Percentiles rank a stretch among this genome's conserved stretches.
phyloP scores from a whole-genome alignment of 2,888 invertebrate genomes.

The Xylota segnis region DNA sequence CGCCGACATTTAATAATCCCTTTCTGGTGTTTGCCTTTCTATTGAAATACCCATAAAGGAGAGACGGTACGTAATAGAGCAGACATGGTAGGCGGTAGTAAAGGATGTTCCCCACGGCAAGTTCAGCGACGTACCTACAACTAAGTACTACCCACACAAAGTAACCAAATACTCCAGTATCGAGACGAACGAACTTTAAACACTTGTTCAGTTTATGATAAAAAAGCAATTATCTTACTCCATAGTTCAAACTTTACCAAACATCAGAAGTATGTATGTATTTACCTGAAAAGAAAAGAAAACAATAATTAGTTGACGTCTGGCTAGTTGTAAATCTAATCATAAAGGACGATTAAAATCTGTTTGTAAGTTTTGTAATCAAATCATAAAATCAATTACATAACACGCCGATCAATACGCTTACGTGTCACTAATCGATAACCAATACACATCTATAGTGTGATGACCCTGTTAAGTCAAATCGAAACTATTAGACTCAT shows the following conservation, averaged over 20 bases:
- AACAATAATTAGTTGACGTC: not conserved
- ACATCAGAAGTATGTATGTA: not conserved
- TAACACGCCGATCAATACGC: not conserved
- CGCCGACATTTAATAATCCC: too few relatives aligned
- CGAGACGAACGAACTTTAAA: too few relatives aligned
- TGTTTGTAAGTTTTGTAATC: too few relatives aligned
- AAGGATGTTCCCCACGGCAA: too few relatives aligned
- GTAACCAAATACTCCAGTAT: too few relatives aligned
- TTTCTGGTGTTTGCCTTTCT: too few relatives aligned
- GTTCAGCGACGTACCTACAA: too few relatives aligned
- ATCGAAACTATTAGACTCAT: not conserved
- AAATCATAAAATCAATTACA: not conserved
- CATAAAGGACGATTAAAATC: not conserved
- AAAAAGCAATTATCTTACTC: not conserved
- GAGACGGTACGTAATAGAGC: too few relatives aligned
- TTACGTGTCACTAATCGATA: not conserved
- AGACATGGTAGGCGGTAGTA: too few relatives aligned
- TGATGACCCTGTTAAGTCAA: slow-evolving; percentile 17
- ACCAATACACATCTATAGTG: not conserved
- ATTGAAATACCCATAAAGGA: too few relatives aligned
- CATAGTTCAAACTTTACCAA: not conserved
- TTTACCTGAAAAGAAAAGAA: slow-evolving; percentile 26
- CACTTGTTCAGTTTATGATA: not conserved
- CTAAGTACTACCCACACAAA: too few relatives aligned
- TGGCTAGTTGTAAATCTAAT: not conserved